Conservation (phyloP, 2,888 invertebrate species). For the Cybosia mesomella region DNA sequence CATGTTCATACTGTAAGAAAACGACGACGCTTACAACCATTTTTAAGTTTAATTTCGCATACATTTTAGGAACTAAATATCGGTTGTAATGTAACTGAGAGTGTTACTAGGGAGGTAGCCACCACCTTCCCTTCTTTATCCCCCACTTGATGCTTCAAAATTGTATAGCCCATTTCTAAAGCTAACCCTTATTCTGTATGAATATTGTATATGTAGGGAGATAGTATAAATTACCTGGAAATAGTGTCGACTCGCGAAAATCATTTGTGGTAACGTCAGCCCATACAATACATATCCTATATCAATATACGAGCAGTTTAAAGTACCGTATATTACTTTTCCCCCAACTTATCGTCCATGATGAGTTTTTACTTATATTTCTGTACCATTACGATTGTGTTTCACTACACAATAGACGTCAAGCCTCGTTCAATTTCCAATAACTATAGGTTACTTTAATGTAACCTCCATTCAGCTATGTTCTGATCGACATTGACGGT, state of each 20-base stretch:
- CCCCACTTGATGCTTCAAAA: background rate
- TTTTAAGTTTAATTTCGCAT: too few species aligned
- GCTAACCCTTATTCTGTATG: background rate
- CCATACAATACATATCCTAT: background rate
- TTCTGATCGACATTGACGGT: conserved; percentile 41
- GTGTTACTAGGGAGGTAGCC: background rate
- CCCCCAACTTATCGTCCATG: conserved; percentile 18
- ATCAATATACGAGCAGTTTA: background rate
- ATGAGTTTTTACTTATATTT: conserved; percentile 43
- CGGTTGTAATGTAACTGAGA: background rate
- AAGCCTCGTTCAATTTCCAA: conserved; percentile 54
- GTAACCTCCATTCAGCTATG: conserved; percentile 40
- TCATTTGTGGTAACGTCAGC: conserved; percentile 1
- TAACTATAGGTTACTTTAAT: conserved; percentile 48
- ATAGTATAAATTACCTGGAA: background rate
- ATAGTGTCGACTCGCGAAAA: background rate
- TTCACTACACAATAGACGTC: conserved; percentile 50
- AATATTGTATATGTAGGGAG: background rate
- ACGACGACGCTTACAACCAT: background rate
- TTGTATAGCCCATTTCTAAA: background rate
- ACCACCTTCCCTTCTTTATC: background rate
- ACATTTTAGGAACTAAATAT: background rate
- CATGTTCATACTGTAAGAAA: background rate
- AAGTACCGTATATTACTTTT: conserved; percentile 2
- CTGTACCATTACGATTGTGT: conserved; percentile 55